Conservation (phyloP, 2,797 vertebrate species). For the Microtus obscurus region DNA sequence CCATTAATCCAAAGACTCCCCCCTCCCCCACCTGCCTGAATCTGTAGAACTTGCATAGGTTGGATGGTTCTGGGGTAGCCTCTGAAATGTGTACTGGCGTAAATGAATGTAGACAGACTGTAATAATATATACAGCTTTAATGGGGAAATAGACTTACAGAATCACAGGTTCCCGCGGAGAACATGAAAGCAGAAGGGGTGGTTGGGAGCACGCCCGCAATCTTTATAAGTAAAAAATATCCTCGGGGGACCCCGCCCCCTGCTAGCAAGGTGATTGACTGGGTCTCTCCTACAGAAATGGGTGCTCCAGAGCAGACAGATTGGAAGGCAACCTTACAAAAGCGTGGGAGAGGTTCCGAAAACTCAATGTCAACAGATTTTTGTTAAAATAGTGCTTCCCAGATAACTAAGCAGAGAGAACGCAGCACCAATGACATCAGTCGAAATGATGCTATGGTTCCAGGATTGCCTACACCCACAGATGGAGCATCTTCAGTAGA, state of each 20-base stretch:
- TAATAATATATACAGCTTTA: no score
- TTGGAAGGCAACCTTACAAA: background rate
- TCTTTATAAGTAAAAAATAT: no score
- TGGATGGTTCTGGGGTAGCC: background rate
- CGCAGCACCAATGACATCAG: fast-evolving
- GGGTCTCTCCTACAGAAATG: background rate
- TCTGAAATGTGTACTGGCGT: background rate
- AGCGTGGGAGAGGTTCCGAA: background rate
- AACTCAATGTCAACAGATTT: background rate
- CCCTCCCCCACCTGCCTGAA: background rate
- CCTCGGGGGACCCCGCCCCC: no score
- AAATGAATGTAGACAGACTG: no score
- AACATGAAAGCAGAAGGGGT: no score
- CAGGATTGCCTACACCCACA: background rate
- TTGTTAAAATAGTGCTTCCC: background rate
- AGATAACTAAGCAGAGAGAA: background rate
- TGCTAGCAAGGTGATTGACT: no score
- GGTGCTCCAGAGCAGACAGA: background rate
- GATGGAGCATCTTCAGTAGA: background rate
- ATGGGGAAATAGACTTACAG: no score
- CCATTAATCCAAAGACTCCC: background rate
- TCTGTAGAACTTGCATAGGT: background rate
- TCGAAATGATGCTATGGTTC: background rate
- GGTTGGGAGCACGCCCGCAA: no score
- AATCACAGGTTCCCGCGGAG: no score